A percentile compares a stretch with the other conserved stretches of the same genome.
Conservation (phyloP, 2,113 vertebrate genomes). For the Okapia johnstoni region DNA sequence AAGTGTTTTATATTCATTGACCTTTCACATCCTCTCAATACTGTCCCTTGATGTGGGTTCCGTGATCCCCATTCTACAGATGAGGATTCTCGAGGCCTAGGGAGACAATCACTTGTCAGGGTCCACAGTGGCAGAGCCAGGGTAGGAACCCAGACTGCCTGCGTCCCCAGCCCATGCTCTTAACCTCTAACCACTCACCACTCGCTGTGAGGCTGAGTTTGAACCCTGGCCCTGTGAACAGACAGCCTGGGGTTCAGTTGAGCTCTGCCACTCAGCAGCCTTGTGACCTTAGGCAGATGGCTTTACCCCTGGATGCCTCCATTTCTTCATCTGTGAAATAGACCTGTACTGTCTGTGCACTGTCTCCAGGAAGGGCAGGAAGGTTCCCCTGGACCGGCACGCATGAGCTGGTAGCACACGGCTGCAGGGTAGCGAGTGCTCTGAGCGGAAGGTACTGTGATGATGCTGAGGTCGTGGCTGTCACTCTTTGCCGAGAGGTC, state of each 20-base stretch:
- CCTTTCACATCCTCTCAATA: background rate
- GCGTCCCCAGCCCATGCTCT: background rate
- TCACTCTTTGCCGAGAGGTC: background rate
- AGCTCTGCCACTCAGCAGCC: background rate
- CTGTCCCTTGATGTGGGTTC: background rate
- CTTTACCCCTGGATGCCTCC: background rate
- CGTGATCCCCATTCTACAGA: background rate
- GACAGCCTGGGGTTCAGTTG: background rate
- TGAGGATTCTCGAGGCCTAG: background rate
- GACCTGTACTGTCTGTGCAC: background rate
- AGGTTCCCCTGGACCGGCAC: background rate
- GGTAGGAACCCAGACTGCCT: background rate
- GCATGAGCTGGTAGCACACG: rapidly evolving
- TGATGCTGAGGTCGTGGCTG: rapidly evolving
- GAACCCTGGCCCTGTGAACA: background rate
- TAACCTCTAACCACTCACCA: too few species aligned
- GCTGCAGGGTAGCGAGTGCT: background rate
- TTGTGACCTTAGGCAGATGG: background rate
- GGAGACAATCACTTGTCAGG: background rate
- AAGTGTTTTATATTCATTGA: too few species aligned
- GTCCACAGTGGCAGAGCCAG: background rate
- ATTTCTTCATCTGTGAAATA: background rate
- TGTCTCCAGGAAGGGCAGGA: background rate
- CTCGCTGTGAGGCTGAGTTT: background rate
- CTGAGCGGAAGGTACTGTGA: rapidly evolving